These are phyloP conservation scores for Galaxea fascicularis DNA, from an alignment of 92 coral and sea anemone genomes.

Conservation along the genomic window DNA sequence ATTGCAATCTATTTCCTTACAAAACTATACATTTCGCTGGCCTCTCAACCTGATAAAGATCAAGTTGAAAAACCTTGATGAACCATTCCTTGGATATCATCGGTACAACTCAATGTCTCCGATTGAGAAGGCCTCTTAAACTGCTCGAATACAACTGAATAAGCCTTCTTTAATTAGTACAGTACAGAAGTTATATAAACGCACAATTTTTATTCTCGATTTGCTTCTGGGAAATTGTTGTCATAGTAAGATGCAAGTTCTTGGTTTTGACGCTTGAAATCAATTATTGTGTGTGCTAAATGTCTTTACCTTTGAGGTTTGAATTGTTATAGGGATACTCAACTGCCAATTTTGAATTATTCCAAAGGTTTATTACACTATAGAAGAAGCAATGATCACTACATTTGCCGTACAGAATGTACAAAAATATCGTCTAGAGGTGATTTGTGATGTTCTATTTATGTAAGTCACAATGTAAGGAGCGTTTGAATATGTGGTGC, in stretches of 20 bases:
- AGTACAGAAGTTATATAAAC: too few relatives aligned
- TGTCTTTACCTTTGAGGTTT: background rate
- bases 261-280: background rate
- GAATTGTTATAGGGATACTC: background rate
- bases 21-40: too few relatives aligned
- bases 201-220: background rate
- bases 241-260: background rate
- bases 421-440: slow-evolving; percentile 10
- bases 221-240: background rate
- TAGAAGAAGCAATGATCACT: background rate
- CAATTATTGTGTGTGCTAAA: background rate
- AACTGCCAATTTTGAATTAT: slow-evolving; percentile 7
- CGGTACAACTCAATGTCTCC: background rate
- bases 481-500: background rate
- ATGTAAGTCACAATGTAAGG: slow-evolving; percentile 9
- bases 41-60: too few relatives aligned
- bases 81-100: background rate
- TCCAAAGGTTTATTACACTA: slow-evolving; percentile 1
- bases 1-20: background rate
- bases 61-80: background rate
- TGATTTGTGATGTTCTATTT: slow-evolving; percentile 16
- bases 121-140: background rate
- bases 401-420: background rate
- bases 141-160: background rate
- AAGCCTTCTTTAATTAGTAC: background rate